Percentiles rank a stretch among this genome's conserved stretches.
Evolutionary conservation across 2,797 vertebrate genomes (phyloP).

Genomic region (Alauda arvensis): DNA sequence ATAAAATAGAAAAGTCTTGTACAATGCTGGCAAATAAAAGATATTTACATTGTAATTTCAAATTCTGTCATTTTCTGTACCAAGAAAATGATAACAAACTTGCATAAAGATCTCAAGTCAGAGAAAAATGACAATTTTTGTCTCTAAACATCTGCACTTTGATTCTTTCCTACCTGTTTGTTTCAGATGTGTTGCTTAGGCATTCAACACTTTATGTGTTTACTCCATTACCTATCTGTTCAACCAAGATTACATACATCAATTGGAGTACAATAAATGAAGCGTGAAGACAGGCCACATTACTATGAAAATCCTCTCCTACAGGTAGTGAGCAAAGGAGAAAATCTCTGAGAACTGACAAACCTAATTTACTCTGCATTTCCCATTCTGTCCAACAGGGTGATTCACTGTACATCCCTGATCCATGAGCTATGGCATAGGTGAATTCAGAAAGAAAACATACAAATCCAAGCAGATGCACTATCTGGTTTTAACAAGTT

Average conservation of each 20-base stretch:
- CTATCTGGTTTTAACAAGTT: neutral
- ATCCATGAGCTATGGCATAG: neutral
- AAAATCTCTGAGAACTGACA: neutral
- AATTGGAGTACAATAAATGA: neutral
- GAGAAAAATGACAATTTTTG: neutral
- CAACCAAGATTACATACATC: conserved; percentile 16
- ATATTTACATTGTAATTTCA: conserved; percentile 2
- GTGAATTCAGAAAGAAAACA: neutral
- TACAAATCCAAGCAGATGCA: neutral
- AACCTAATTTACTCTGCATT: conserved; percentile 8
- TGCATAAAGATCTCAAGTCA: neutral
- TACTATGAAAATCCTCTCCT: conserved; percentile 28
- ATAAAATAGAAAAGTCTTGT: neutral
- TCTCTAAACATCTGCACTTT: neutral
- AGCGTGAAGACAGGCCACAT: neutral
- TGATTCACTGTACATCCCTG: neutral
- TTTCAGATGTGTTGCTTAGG: conserved; percentile 19
- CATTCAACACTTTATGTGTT: neutral
- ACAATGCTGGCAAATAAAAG: neutral
- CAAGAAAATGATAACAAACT: neutral
- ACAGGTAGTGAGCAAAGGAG: conserved; percentile 14
- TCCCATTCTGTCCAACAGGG: neutral
- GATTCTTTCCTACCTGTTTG: conserved; percentile 1
- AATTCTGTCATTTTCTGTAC: neutral
- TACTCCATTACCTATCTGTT: conserved; percentile 9